Percentiles rank a stretch among this genome's conserved stretches.
These are phyloP conservation scores for Willisornis vidua DNA, from an alignment of 2,113 vertebrate species.

Conservation along the genomic window DNA sequence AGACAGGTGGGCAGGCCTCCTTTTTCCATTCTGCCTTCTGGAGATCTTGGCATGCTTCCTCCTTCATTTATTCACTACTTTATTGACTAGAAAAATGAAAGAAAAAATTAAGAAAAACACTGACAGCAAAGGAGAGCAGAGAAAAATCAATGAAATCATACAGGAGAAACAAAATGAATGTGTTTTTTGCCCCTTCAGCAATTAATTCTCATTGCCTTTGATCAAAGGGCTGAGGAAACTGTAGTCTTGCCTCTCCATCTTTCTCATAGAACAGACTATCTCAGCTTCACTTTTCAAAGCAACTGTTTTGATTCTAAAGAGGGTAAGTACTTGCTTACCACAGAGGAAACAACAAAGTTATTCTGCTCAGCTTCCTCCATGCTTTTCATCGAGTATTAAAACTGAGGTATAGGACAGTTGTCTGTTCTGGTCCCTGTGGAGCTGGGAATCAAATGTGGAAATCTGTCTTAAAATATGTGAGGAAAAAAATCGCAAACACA, in stretches of 20 bases:
- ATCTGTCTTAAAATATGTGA: background rate
- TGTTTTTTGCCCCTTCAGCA: background rate
- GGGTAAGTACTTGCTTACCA: background rate
- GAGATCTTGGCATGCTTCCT: conserved; percentile 30
- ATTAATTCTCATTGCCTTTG: conserved; percentile 12
- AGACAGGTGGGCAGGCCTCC: background rate
- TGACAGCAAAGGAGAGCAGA: background rate
- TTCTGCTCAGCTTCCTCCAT: background rate
- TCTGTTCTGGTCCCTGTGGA: background rate
- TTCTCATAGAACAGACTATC: background rate
- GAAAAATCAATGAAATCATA: conserved; percentile 3
- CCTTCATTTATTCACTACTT: background rate
- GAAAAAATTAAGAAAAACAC: background rate
- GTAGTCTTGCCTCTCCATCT: background rate
- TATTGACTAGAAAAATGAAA: background rate
- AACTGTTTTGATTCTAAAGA: background rate
- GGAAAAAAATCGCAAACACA: background rate
- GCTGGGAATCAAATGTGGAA: background rate
- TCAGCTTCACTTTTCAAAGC: background rate
- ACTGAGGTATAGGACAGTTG: background rate
- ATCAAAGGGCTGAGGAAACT: background rate
- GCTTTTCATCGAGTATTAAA: background rate
- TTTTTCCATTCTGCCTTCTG: conserved; percentile 26
- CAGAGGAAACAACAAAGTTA: background rate
- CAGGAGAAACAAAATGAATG: conserved; percentile 16